A percentile compares a stretch with the other conserved stretches of the same genome.
Conservation (phyloP, 2,888 invertebrate species). For the Girardia tigrina region DNA sequence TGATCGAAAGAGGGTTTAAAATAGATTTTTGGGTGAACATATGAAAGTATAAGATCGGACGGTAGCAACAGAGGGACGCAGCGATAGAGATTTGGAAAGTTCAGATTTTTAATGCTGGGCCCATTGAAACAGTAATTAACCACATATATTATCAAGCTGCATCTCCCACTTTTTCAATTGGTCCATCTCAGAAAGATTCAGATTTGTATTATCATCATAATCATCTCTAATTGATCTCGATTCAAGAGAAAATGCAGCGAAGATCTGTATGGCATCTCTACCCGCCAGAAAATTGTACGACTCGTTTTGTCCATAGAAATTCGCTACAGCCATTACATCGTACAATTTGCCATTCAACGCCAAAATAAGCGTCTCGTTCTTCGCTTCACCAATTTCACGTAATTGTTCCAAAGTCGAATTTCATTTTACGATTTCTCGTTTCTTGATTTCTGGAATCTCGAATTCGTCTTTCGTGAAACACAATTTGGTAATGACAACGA, state of each 20-base stretch:
- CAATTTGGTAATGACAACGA: too few relatives aligned
- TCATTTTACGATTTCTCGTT: background rate
- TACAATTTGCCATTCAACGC: background rate
- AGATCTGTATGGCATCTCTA: background rate
- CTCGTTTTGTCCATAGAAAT: background rate
- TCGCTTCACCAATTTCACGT: background rate
- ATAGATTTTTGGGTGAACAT: too few relatives aligned
- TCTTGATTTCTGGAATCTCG: background rate
- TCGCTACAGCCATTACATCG: background rate
- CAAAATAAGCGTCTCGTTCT: background rate
- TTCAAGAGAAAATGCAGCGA: background rate
- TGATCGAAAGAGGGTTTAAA: too few relatives aligned
- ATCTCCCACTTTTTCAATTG: constrained; percentile 5
- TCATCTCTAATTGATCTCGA: background rate
- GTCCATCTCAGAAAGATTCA: background rate
- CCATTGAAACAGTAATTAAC: too few relatives aligned
- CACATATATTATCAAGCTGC: background rate
- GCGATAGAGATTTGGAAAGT: too few relatives aligned
- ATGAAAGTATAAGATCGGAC: too few relatives aligned
- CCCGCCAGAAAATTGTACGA: background rate
- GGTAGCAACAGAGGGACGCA: too few relatives aligned
- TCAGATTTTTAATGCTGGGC: too few relatives aligned
- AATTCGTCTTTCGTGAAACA: too few relatives aligned
- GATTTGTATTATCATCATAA: background rate
- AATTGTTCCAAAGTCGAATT: constrained; percentile 2